Percentiles rank a stretch among this genome's conserved stretches.
Evolutionary conservation across 1,140 invertebrate genomes (phyloP).

Genomic region (Galleria mellonella): DNA sequence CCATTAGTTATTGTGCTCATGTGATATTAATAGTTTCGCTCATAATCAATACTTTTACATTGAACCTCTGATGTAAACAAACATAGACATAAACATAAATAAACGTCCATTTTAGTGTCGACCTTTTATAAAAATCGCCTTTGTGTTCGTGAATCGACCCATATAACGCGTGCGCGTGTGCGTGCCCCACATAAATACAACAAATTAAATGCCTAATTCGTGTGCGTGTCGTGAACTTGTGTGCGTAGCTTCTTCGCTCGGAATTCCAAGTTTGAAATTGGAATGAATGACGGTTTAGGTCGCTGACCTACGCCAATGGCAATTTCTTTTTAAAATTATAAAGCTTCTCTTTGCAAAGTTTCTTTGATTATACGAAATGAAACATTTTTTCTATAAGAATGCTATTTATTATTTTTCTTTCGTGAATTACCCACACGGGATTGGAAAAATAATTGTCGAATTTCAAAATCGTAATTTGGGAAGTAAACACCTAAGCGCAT

Average conservation of each 20-base stretch:
- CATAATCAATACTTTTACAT: no score
- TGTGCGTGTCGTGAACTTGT: slow-evolving; percentile 23
- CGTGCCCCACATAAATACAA: slow-evolving; percentile 56
- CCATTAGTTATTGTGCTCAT: no score
- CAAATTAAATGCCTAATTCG: slow-evolving; percentile 10
- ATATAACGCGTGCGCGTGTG: slow-evolving; percentile 45
- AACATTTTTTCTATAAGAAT: no score
- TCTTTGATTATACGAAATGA: no score
- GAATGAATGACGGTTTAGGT: slow-evolving; percentile 66
- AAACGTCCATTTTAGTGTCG: slow-evolving; percentile 1
- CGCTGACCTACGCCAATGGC: slow-evolving; percentile 60
- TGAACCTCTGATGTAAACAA: slow-evolving; percentile 1
- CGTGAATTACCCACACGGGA: no score
- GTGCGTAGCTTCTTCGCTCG: slow-evolving; percentile 57
- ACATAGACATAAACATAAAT: slow-evolving; percentile 6
- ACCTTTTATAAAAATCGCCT: slow-evolving; percentile 19
- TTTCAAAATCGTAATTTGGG: no score
- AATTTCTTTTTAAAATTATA: slow-evolving; percentile 30
- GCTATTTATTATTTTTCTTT: no score
- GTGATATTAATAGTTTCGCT: no score
- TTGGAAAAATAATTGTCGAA: no score
- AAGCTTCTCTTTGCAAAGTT: not conserved
- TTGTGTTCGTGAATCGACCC: slow-evolving; percentile 53
- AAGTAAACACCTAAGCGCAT: no score
- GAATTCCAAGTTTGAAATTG: slow-evolving; percentile 69